A percentile compares a stretch with the other conserved stretches of the same genome.
phyloP scores from a whole-genome alignment of 2,113 vertebrate genomes.

The Myiozetetes cayanensis region DNA sequence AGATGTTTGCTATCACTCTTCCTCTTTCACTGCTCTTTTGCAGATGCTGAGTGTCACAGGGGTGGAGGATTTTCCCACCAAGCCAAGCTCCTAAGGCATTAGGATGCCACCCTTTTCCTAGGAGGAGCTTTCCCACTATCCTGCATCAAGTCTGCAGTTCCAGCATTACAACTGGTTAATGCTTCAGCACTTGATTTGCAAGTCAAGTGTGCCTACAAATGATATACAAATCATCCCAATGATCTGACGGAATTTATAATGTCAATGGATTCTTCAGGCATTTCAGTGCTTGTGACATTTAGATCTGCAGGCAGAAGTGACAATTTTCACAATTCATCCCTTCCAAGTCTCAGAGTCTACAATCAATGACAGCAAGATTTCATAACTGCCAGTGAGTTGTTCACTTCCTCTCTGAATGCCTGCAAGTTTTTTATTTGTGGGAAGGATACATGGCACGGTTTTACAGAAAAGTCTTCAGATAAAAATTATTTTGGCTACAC shows the following conservation, averaged over 20 bases:
- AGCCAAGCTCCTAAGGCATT: not conserved
- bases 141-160: not conserved
- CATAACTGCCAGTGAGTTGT: not conserved
- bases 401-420: not conserved
- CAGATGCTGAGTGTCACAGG: not conserved
- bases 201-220: slow-evolving; percentile 24
- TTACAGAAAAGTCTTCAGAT: not conserved
- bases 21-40: not conserved
- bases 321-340: slow-evolving; percentile 57
- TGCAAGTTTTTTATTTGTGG: not conserved
- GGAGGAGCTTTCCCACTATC: not conserved
- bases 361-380: slow-evolving; percentile 43
- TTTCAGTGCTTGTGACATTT: slow-evolving; percentile 52
- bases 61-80: not conserved
- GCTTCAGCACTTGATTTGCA: not conserved
- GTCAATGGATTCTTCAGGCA: slow-evolving; percentile 58
- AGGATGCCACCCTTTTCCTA: not conserved
- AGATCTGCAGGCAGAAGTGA: slow-evolving; percentile 51
- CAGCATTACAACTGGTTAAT: not conserved
- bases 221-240: slow-evolving; percentile 4
- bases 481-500: not conserved
- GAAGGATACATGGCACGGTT: not conserved
- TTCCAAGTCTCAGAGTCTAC: slow-evolving; percentile 45
- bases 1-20: not conserved
- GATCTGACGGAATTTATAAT: slow-evolving; percentile 46